phyloP scores from a whole-genome alignment of 2,888 invertebrate species.

The Euplagia quadripunctaria region DNA sequence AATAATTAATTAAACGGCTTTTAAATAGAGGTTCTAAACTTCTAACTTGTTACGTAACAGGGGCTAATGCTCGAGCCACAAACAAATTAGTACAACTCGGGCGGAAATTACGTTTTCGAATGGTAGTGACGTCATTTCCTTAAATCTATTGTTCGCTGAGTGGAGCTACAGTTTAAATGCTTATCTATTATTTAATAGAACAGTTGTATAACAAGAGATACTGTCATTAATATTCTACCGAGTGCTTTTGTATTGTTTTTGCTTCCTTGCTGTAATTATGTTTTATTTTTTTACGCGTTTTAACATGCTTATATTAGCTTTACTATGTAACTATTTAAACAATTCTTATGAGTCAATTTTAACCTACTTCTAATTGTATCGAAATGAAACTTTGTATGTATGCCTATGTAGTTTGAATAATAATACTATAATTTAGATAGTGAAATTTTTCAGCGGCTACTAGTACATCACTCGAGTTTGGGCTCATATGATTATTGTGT shows the following conservation, averaged over 20 bases:
- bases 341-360: too few species aligned
- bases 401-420: too few species aligned
- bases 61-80: background rate
- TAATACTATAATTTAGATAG: too few species aligned
- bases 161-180: background rate
- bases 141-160: conserved; percentile 1
- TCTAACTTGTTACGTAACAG: background rate
- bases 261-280: background rate
- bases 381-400: too few species aligned
- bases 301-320: background rate
- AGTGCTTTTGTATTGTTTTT: background rate
- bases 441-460: too few species aligned
- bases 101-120: conserved; percentile 1
- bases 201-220: background rate
- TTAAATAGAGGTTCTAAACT: background rate
- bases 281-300: background rate
- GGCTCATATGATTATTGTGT: too few species aligned
- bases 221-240: background rate
- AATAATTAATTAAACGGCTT: background rate
- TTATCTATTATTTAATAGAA: background rate
- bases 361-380: too few species aligned
- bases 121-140: background rate
- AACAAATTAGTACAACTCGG: background rate
- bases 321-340: too few species aligned
- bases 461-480: too few species aligned